These are phyloP conservation scores for Hermodice carunculata DNA, from an alignment of 2,888 invertebrate species.

Conservation along the genomic window DNA sequence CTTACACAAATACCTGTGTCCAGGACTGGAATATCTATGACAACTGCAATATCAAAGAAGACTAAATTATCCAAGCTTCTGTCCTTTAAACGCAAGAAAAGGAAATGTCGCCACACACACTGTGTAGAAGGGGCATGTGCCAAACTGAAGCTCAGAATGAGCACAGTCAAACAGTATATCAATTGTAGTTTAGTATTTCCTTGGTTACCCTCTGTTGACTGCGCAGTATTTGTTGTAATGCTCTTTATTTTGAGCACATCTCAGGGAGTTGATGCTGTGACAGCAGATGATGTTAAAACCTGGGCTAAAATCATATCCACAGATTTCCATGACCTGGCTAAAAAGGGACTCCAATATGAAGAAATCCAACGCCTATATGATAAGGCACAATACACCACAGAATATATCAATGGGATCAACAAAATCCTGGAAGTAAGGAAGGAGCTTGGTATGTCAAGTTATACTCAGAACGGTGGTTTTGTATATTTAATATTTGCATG, in stretches of 20 bases:
- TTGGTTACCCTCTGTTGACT: neutral
- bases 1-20: no score
- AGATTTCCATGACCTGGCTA: slow-evolving; percentile 15
- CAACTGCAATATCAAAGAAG: no score
- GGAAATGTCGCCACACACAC: no score
- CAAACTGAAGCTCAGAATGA: no score
- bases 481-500: neutral
- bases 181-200: no score
- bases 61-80: no score
- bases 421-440: slow-evolving; percentile 23
- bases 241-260: slow-evolving; percentile 6
- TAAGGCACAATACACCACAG: slow-evolving; percentile 20
- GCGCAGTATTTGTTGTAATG: neutral
- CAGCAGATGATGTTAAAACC: slow-evolving; percentile 3
- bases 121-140: no score
- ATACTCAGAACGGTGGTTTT: neutral
- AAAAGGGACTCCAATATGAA: slow-evolving; percentile 16
- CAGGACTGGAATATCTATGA: no score
- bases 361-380: slow-evolving; percentile 26
- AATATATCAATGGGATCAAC: slow-evolving; percentile 17
- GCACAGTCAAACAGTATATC: no score
- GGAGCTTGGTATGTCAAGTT: slow-evolving; percentile 20
- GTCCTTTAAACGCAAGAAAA: no score
- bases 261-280: neutral
- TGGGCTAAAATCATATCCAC: slow-evolving; percentile 19